Base-by-base conservation (phyloP, 2,888 invertebrate species). In the Lasioglossum villosulum region DNA sequence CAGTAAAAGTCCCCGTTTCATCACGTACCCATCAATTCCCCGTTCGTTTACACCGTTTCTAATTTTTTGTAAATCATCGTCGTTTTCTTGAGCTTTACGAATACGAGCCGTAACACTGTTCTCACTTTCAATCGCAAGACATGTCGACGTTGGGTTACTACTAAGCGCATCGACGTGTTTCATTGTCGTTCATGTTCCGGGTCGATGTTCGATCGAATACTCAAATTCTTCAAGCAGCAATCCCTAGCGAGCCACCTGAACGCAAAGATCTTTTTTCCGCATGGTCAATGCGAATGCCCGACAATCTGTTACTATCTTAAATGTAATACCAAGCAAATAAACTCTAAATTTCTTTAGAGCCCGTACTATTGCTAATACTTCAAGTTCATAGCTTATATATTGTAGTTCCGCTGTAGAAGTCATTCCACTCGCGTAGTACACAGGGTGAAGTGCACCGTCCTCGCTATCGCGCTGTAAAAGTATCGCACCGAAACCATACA, bases 151-250 rank as follows among this genome's bases (percentile, higher is more conserved):
- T 0, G 90, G 89, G 59, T 88, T 84, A 37, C 91, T 48, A 48
- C 91, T 91, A 19, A 91, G 80, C 4, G 89, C 88, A 72, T 92
- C 90, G 0, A 88, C 89, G 72, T 91, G 91, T 16, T 16, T 19
- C 76, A 88, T 81, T 2, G 56, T n/a, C n/a, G n/a, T n/a, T n/a
- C n/a, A 75, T 23, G 68, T 82, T 4, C 84, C 89, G n/a, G 84
- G 59, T 10, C 89, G 82, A 70, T 90, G 89, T n/a, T 88, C 85
- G 0, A 88, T 76, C 8, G 71, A 59, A 37, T 88, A 84, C 6
- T 85, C 23, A 8, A 78, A 76, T 45, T 81, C 70, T 12, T 68
- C 59, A 8, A 75, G 23, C n/a, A 76, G 30, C 8, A 68, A 16
- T 77, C 23, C 75, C 84, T 72, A 42, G 70, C 76, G 19, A 12